A percentile compares a stretch with the other conserved stretches of the same genome.
Evolutionary conservation across 2,888 invertebrate species (phyloP).

Genomic region (Creontiades dilutus): DNA sequence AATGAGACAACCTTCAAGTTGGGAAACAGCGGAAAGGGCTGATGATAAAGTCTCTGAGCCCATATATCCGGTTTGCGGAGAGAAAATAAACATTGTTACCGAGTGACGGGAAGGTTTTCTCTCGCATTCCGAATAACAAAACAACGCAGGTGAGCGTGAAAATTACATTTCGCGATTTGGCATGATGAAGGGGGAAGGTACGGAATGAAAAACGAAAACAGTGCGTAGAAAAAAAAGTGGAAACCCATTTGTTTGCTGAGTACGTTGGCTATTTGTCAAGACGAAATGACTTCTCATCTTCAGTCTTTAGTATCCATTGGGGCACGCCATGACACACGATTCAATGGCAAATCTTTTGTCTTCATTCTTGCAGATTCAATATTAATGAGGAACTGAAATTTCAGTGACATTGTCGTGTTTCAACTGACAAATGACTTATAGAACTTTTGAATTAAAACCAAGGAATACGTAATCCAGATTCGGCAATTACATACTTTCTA

Average conservation of each 20-base stretch:
- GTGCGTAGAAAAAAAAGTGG: background rate
- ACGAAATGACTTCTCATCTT: too few species aligned
- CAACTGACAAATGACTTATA: too few species aligned
- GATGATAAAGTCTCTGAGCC: conserved; percentile 14
- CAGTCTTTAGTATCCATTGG: too few species aligned
- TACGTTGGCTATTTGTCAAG: too few species aligned
- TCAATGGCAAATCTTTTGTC: too few species aligned
- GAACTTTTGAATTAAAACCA: too few species aligned
- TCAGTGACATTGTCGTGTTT: too few species aligned
- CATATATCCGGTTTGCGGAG: conserved; percentile 13
- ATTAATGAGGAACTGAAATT: too few species aligned
- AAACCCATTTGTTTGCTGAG: background rate
- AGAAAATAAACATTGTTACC: background rate
- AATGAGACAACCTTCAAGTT: background rate
- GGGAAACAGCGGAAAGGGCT: background rate
- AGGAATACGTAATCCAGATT: too few species aligned
- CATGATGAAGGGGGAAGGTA: conserved; percentile 1
- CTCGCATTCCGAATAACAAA: conserved; percentile 22
- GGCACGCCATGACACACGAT: too few species aligned
- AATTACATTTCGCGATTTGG: conserved; percentile 18
- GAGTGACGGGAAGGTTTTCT: background rate
- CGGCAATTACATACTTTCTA: too few species aligned
- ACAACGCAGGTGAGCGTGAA: conserved; percentile 28
- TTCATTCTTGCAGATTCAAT: too few species aligned
- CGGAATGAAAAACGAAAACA: background rate